Evolutionary conservation across 1,140 invertebrate species (phyloP), one percentile per base, ranked within the genome.

Genomic region (Drosophila lini): DNA sequence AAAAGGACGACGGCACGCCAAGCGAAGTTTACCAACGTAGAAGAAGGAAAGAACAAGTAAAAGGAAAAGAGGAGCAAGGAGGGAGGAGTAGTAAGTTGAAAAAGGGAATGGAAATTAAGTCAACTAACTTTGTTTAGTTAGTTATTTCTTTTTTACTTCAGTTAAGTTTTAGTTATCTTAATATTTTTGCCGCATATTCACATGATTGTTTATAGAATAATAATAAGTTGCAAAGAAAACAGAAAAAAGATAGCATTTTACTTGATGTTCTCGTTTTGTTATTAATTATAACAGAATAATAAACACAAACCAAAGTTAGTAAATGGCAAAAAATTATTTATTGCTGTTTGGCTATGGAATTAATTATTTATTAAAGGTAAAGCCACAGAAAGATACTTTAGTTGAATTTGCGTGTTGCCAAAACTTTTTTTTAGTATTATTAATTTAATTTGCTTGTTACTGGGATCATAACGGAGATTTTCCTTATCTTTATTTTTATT

Each of bases 371-470:
- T 22, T 22, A 15, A 64, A 31, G 5, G 16, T 10, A 32, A 31
- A 32, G 15, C 1, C 10, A 15, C n/a, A 15, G 3, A 15, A 45
- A 25, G 22, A 28, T 15, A 28, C 28, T 13, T 13, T 59, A 53
- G 45, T 70, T 70, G 41, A 76, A 63, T 78, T 78, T 70, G 65
- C 63, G 74, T 76, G 74, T 52, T 56, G 34, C 2, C 34, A 5
- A 7, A 19, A 34, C 11, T 80, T 50, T 50, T 16, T n/a, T 4
- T 56, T 40, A 44, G 10, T 40, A 11, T 40, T 57, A 41, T 62
- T 58, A 11, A 15, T 63, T 25, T 31, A 44, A n/a, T 50, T 56
- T 22, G 13, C 60, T 47, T 45, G 25, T 38, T 48, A 22, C 6
- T 1, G 10, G 3, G 13, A 34, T 10, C 19, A 13, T 19, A 8